Conservation (phyloP, 2,797 vertebrate genomes). For the Vultur gryphus region DNA sequence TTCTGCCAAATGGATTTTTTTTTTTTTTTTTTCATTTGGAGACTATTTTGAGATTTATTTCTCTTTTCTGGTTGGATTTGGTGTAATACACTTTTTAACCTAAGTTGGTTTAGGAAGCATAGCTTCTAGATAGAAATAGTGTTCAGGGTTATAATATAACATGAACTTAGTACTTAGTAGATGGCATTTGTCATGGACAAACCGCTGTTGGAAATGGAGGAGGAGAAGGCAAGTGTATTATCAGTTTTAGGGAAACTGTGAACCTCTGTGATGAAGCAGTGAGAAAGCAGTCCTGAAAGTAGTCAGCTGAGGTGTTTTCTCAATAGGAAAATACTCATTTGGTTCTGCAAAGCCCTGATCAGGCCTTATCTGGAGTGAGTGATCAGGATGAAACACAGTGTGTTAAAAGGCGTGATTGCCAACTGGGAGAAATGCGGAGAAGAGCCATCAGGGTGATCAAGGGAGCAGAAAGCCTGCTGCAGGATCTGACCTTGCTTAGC, state of each 20-base stretch:
- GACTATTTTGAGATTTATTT: not conserved
- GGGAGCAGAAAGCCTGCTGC: not conserved
- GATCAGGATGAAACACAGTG: not conserved
- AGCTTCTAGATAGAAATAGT: not conserved
- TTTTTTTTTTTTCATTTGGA: not conserved
- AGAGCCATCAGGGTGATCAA: not conserved
- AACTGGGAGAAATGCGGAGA: not conserved
- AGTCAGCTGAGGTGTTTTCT: not conserved
- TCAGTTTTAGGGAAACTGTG: not conserved
- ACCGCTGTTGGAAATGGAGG: not conserved
- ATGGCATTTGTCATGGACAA: not conserved
- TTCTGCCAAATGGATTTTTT: not conserved
- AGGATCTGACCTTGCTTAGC: not conserved
- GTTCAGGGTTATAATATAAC: not conserved
- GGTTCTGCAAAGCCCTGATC: not conserved
- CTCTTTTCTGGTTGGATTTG: not conserved
- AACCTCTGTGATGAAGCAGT: not conserved
- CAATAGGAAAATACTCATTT: not conserved
- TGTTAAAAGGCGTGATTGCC: not conserved
- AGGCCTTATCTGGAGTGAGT: not conserved
- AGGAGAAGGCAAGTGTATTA: not conserved
- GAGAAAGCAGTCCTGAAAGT: not conserved
- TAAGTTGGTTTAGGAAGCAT: not conserved
- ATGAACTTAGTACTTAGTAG: not conserved
- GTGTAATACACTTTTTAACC: not conserved